A percentile compares a stretch with the other conserved stretches of the same genome.
Conservation (phyloP, 2,797 vertebrate species). For the Rhinoraja longicauda region DNA sequence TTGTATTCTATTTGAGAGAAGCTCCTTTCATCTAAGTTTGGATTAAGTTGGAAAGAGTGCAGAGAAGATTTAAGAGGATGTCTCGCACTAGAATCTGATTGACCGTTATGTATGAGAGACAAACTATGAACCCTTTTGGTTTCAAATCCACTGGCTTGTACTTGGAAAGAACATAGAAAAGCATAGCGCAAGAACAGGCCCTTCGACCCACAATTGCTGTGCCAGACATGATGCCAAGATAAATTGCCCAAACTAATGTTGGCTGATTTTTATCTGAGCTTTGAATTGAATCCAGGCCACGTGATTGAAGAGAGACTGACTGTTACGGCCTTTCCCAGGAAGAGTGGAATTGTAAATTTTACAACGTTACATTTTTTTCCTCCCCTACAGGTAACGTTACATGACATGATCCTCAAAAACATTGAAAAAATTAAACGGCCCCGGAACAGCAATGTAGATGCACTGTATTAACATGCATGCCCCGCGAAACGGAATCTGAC, state of each 20-base stretch:
- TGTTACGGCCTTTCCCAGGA: not conserved
- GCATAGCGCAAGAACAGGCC: too few relatives aligned
- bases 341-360: not conserved
- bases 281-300: not conserved
- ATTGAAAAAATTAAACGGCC: constrained; percentile 99
- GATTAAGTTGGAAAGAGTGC: not conserved
- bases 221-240: too few relatives aligned
- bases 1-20: not conserved
- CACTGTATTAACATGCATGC: constrained; percentile 66
- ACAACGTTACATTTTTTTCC: not conserved
- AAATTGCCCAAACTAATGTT: not conserved
- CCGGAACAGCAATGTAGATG: constrained; percentile 92
- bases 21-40: not conserved
- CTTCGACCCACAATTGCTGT: too few relatives aligned
- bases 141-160: not conserved
- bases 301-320: not conserved
- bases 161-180: too few relatives aligned
- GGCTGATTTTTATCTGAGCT: not conserved
- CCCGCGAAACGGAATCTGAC: constrained; percentile 54
- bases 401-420: constrained; percentile 99
- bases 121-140: not conserved
- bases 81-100: not conserved
- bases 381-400: constrained; percentile 81
- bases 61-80: too few relatives aligned
- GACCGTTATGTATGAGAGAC: not conserved